phyloP scores from a whole-genome alignment of 2,113 vertebrate genomes.

The Illadopsis cleaveri region DNA sequence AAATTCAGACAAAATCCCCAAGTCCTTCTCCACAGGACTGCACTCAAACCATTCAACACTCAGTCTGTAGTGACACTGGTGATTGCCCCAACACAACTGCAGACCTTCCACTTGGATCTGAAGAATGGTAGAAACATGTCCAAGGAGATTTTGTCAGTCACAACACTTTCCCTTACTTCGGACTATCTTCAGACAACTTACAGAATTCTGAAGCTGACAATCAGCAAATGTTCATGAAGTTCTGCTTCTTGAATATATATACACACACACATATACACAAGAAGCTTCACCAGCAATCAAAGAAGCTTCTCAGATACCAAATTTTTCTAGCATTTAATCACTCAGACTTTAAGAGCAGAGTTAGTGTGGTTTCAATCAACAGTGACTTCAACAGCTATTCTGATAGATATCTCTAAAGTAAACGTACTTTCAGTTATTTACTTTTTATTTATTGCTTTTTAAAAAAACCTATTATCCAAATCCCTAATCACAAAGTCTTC shows the following conservation, averaged over 20 bases:
- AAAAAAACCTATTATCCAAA: neutral
- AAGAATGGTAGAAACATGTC: neutral
- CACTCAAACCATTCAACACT: neutral
- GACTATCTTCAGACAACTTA: neutral
- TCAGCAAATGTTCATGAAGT: neutral
- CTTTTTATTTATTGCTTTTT: neutral
- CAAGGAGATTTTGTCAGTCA: neutral
- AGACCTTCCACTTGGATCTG: neutral
- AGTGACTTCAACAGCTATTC: neutral
- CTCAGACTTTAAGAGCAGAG: neutral
- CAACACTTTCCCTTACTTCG: neutral
- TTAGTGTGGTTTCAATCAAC: neutral
- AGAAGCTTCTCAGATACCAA: neutral
- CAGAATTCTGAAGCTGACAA: neutral
- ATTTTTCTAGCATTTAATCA: neutral
- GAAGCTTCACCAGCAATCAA: neutral
- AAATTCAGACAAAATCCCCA: neutral
- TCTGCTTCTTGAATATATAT: neutral
- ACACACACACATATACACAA: neutral
- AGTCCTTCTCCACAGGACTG: neutral
- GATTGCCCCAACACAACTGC: rapidly evolving
- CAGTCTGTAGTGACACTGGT: neutral
- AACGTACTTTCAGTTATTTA: neutral
- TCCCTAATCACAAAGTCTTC: neutral
- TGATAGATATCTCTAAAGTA: neutral